Evolutionary conservation across 2,797 vertebrate genomes (phyloP).

Genomic region (Myripristis jacobus): DNA sequence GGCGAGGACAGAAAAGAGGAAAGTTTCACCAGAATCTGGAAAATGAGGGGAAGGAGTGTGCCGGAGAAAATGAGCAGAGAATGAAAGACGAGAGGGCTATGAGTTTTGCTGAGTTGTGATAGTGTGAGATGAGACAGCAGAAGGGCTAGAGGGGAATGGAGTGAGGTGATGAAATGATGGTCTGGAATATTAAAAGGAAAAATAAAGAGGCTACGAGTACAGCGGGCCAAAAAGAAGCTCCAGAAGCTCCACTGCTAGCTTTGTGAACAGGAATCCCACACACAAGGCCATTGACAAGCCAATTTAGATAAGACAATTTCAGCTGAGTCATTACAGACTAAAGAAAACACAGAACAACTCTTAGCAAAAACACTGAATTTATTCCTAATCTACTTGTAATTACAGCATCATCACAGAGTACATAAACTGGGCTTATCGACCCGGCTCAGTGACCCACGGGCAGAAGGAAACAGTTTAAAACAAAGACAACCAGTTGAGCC

Average conservation of each 20-base stretch:
- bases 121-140: conserved; percentile 1
- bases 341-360: background rate
- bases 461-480: conserved; percentile 18
- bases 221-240: too few relatives aligned
- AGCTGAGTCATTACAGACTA: background rate
- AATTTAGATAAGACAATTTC: background rate
- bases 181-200: too few relatives aligned
- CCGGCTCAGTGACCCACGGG: background rate
- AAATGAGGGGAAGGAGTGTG: conserved; percentile 7
- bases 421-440: background rate
- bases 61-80: background rate
- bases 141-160: background rate
- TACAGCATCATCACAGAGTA: background rate
- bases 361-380: background rate
- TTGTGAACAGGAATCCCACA: background rate
- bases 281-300: background rate
- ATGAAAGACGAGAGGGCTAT: background rate
- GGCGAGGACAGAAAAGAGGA: background rate
- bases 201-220: too few relatives aligned
- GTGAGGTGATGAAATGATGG: too few relatives aligned
- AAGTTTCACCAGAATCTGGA: conserved; percentile 8
- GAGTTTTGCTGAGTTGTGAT: conserved; percentile 1
- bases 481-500: background rate
- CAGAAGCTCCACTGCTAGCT: too few relatives aligned
- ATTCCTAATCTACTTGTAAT: background rate